Conservation (phyloP, 2,113 vertebrate species). For the Cygnus buccinator region DNA sequence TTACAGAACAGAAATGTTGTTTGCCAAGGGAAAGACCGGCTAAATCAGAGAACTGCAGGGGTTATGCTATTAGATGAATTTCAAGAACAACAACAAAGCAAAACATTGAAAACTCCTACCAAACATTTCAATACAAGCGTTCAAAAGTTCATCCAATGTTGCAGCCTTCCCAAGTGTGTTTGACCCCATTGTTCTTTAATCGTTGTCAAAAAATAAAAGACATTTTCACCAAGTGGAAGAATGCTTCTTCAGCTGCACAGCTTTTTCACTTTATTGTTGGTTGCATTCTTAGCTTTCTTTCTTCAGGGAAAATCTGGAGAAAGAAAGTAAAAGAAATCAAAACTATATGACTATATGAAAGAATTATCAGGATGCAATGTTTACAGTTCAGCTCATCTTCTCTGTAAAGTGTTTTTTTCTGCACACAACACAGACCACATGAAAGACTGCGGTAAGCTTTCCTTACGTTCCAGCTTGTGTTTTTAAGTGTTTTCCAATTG, state of each 20-base stretch:
- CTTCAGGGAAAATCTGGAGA: constrained; percentile 60
- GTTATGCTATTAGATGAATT: neutral
- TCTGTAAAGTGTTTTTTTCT: neutral
- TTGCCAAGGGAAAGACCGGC: constrained; percentile 28
- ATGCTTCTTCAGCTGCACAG: constrained; percentile 35
- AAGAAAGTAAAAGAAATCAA: constrained; percentile 43
- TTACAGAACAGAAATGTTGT: constrained; percentile 12
- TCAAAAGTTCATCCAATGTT: constrained; percentile 87
- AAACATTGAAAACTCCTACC: constrained; percentile 77
- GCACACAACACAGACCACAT: neutral
- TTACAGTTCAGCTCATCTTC: neutral
- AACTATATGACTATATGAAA: neutral
- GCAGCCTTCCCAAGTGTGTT: constrained; percentile 91
- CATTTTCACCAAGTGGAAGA: constrained; percentile 71
- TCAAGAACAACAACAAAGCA: neutral
- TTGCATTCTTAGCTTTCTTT: constrained; percentile 38
- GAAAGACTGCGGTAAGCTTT: neutral
- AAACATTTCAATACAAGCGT: constrained; percentile 89
- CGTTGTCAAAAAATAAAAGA: constrained; percentile 74
- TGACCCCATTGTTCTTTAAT: constrained; percentile 86
- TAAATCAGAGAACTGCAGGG: neutral
- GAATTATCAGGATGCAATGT: neutral
- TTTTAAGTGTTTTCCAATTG: constrained; percentile 21
- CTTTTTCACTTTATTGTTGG: constrained; percentile 23
- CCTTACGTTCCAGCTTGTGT: neutral